Percentiles rank a stretch among this genome's conserved stretches.
These are phyloP conservation scores for Hyposoter dolosus DNA, from an alignment of 2,888 invertebrate genomes.

Conservation along the genomic window DNA sequence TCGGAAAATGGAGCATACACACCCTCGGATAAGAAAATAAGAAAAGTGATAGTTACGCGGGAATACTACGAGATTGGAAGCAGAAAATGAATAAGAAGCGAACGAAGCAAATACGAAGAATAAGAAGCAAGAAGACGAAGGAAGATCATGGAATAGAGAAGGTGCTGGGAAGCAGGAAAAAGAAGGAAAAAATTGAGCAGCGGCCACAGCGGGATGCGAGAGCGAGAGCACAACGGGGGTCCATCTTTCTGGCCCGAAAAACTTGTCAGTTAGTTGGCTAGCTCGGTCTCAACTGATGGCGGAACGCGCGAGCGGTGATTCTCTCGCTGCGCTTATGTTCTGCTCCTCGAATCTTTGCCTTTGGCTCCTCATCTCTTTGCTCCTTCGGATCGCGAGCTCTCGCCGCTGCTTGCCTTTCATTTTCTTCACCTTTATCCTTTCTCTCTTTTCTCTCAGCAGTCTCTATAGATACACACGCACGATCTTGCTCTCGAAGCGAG, in stretches of 20 bases:
- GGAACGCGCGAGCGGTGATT: conserved; percentile 26
- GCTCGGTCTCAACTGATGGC: conserved; percentile 50
- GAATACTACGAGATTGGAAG: not conserved
- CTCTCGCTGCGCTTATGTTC: conserved; percentile 53
- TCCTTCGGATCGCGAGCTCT: conserved; percentile 64
- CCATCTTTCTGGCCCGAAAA: conserved; percentile 79
- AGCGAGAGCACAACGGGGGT: conserved; percentile 78
- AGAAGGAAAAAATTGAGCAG: conserved; percentile 80
- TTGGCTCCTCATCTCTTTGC: conserved; percentile 47
- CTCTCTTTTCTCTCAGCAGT: conserved; percentile 50
- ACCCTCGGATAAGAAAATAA: not conserved
- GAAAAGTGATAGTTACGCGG: not conserved
- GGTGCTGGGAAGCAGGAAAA: conserved; percentile 72
- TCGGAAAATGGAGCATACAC: not conserved
- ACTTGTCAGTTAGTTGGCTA: conserved; percentile 72
- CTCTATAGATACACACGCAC: conserved; percentile 65
- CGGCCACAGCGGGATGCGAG: conserved; percentile 78
- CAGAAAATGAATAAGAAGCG: no score
- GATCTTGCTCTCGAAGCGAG: conserved; percentile 82
- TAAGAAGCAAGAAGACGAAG: conserved; percentile 62
- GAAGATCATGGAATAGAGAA: conserved; percentile 69
- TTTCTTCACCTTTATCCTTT: conserved; percentile 67
- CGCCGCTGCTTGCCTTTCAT: conserved; percentile 57
- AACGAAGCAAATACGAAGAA: no score
- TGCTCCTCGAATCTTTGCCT: conserved; percentile 51